Evolutionary conservation across 2,113 vertebrate genomes (phyloP), one percentile per base, ranked within the genome.

Genomic region (Noctilio leporinus): DNA sequence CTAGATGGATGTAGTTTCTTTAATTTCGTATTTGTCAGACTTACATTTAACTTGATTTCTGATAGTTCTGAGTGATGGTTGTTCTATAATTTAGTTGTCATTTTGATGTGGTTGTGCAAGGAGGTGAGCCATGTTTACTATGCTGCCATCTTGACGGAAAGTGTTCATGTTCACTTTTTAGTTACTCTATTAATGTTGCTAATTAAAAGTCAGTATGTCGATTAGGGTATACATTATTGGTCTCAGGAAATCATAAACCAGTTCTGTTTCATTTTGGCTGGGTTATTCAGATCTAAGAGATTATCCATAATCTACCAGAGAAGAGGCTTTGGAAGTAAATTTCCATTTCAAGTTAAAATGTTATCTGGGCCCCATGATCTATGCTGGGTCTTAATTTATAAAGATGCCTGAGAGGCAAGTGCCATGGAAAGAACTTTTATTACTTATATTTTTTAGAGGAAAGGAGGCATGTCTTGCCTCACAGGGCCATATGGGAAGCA

Each of bases 331-430:
- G 64, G 15, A 84, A n/a, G 57, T 75, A 81, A 57, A 87, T 92
- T 96, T 94, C 53, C 6, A 28, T 87, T 89, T 94, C 38, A 76
- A 89, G 62, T 83, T 67, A 69, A 78, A 89, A 49, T 78, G 35
- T 94, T 65, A 70, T 30, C 22, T 73, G 76, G 24, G 24, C 30
- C 5, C 5, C 70, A 62, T 35, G 51, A 70, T 83, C 38, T 65
- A 15, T 91, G 51, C n/a, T 47, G 1, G 5, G 12, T 73, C 82
- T 84, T 92, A 62, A 84, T 83, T 90, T 87, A 49, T 33, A 62
- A 80, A 62, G 49, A 43, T 55, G 81, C 80, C 38, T 3, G 6
- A 64, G 65, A 90, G 24, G 43, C 49, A 59, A 33, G 30, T 57
- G 55, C 4, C 16, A 47, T 16, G 33, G 17, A 78, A 69, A 59